phyloP scores from a whole-genome alignment of 2,113 vertebrate species.

The Phaethon lepturus region DNA sequence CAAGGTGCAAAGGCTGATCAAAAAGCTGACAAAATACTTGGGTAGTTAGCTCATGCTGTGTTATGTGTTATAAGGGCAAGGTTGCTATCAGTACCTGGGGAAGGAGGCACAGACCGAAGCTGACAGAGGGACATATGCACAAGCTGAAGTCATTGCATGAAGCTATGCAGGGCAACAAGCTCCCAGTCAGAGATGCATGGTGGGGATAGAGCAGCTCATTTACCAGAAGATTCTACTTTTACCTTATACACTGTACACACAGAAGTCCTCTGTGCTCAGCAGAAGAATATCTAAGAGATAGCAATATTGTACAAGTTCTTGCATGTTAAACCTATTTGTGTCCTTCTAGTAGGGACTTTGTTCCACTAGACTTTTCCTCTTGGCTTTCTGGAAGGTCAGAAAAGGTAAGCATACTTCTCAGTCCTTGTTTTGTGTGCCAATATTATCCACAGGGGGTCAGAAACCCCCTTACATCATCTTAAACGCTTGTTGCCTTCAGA shows the following conservation, averaged over 20 bases:
- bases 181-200: rapidly evolving
- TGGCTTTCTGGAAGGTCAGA: neutral
- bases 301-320: neutral
- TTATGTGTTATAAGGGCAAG: neutral
- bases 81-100: neutral
- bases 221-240: neutral
- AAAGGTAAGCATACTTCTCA: neutral
- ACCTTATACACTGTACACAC: neutral
- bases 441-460: neutral
- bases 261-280: neutral
- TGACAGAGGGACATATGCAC: neutral
- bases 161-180: neutral
- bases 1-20: slow-evolving; percentile 54
- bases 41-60: neutral
- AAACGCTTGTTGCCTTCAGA: neutral
- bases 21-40: slow-evolving; percentile 44
- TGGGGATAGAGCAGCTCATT: neutral
- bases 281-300: slow-evolving; percentile 18
- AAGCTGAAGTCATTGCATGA: neutral
- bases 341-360: neutral
- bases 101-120: neutral
- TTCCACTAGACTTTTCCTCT: neutral
- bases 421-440: neutral
- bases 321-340: neutral
- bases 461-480: slow-evolving; percentile 22